phyloP scores from a whole-genome alignment of 2,113 vertebrate species.

The Cromileptes altivelis region DNA sequence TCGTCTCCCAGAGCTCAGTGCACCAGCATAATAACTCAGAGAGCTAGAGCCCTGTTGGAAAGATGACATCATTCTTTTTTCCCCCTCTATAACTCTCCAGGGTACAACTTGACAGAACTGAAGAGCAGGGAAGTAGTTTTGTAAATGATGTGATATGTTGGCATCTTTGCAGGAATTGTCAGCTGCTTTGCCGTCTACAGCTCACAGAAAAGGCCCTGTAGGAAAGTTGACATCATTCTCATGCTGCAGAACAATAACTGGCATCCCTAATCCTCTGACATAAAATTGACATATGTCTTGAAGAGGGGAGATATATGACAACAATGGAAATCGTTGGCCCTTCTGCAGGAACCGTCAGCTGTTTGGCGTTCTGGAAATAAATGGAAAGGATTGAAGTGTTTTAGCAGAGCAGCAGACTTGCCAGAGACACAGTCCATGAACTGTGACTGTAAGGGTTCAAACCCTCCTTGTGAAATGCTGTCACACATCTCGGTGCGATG shows the following conservation, averaged over 20 bases:
- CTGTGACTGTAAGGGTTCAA: conserved; percentile 65
- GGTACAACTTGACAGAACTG: conserved; percentile 46
- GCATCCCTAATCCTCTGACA: conserved; percentile 60
- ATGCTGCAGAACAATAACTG: conserved; percentile 69
- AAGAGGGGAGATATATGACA: conserved; percentile 45
- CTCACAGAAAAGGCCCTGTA: conserved; percentile 51
- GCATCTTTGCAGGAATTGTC: conserved; percentile 66
- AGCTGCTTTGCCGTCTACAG: conserved; percentile 62
- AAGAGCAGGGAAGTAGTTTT: conserved; percentile 48
- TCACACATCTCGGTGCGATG: conserved; percentile 54
- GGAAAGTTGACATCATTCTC: conserved; percentile 74
- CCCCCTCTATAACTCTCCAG: conserved; percentile 40
- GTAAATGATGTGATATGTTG: conserved; percentile 69
- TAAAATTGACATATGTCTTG: conserved; percentile 75
- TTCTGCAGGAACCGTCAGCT: conserved; percentile 68
- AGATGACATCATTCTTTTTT: conserved; percentile 59
- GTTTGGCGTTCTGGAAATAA: conserved; percentile 72
- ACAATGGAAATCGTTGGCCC: conserved; percentile 60
- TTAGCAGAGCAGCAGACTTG: conserved; percentile 45
- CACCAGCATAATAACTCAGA: conserved; percentile 43
- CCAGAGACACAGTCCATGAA: conserved; percentile 67
- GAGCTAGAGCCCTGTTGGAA: conserved; percentile 60
- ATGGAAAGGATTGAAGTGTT: conserved; percentile 52
- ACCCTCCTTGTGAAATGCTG: conserved; percentile 55
- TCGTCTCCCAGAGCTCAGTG: conserved; percentile 26